Percentiles rank a stretch among this genome's conserved stretches.
Evolutionary conservation across 2,113 vertebrate species (phyloP).

Genomic region (Colinus virginianus): DNA sequence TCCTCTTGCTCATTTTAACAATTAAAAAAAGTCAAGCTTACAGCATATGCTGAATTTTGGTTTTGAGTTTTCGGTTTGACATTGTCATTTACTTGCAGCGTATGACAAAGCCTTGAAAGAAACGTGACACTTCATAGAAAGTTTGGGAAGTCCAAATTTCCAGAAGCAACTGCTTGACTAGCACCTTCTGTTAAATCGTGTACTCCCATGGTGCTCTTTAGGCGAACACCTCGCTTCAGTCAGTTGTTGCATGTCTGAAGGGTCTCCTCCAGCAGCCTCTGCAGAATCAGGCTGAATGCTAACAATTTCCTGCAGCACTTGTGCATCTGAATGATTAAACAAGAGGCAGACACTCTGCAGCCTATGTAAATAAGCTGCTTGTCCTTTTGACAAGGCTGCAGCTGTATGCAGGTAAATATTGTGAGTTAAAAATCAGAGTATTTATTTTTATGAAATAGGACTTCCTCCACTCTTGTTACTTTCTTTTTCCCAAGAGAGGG

Average conservation of each 20-base stretch:
- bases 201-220: background rate
- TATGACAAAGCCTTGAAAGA: background rate
- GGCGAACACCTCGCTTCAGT: background rate
- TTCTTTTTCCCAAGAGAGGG: background rate
- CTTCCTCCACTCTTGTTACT: background rate
- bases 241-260: background rate
- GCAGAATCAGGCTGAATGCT: background rate
- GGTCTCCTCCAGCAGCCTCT: slow-evolving; percentile 6
- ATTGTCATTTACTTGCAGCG: background rate
- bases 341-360: background rate
- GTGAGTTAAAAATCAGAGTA: background rate
- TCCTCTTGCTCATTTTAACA: background rate
- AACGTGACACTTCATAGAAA: slow-evolving; percentile 20
- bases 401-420: background rate
- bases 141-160: slow-evolving; percentile 58
- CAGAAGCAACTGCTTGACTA: background rate
- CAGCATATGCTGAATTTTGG: background rate
- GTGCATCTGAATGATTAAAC: background rate
- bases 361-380: background rate
- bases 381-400: background rate
- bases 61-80: background rate
- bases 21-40: background rate
- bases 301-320: slow-evolving; percentile 3
- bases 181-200: background rate
- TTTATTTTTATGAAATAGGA: background rate